These are phyloP conservation scores for Ochropleura plecta DNA, from an alignment of 2,888 invertebrate genomes.

Conservation along the genomic window DNA sequence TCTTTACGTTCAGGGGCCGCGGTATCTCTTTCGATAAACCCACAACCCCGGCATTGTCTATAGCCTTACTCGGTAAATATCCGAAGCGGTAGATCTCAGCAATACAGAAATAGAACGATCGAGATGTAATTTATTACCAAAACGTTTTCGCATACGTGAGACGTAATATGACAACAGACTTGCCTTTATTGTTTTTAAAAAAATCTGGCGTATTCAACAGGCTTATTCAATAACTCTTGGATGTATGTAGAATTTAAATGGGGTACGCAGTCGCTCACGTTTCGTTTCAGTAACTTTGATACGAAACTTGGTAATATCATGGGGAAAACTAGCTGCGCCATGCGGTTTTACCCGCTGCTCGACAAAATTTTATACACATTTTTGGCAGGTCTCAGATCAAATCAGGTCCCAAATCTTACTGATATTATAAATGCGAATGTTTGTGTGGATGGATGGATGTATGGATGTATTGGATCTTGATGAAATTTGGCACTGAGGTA, in stretches of 20 bases:
- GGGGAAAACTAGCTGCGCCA: neutral
- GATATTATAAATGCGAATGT: no score
- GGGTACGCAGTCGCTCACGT: neutral
- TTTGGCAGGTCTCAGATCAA: no score
- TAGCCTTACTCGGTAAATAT: conserved; percentile 64
- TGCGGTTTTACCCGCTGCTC: no score
- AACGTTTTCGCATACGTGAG: conserved; percentile 49
- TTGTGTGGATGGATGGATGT: no score
- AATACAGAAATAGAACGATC: conserved; percentile 63
- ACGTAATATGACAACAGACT: conserved; percentile 51
- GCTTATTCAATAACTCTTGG: conserved; percentile 52
- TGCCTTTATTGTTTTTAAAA: conserved; percentile 53
- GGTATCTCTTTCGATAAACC: no score
- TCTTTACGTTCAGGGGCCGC: no score
- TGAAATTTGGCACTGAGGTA: no score
- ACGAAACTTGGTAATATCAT: neutral
- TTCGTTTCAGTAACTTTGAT: conserved; percentile 8
- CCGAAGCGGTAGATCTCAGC: conserved; percentile 45
- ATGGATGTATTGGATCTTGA: no score
- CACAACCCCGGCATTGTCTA: neutral
- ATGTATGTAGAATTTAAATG: conserved; percentile 54
- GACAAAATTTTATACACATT: no score
- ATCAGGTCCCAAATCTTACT: no score
- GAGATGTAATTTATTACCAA: conserved; percentile 67
- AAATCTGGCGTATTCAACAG: conserved; percentile 55